Evolutionary conservation across 2,888 invertebrate genomes (phyloP), one percentile per base, ranked within the genome.

Genomic region (Erebia ligea): DNA sequence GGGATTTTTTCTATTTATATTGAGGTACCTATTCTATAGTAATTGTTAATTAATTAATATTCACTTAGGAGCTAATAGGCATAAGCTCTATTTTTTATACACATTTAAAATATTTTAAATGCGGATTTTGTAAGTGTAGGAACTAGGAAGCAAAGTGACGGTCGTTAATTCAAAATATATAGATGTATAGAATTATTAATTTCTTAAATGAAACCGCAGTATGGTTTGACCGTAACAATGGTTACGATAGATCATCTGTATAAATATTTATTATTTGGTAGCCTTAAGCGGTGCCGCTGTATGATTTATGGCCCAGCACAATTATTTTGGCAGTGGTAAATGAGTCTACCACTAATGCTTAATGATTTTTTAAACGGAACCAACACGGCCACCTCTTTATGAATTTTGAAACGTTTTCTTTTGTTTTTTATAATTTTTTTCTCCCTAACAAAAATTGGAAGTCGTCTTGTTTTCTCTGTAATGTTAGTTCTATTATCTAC

Each of bases 221-320:
- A 75, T 69, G 75, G 75, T 75, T 70, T 76, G 78, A 77, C 80
- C 81, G 82, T 82, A 84, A 79, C 79, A 76, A 81, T 25, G 79
- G 79, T 76, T 69, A 75, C 79, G 78, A 82, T 81, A 76, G 76
- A 82, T 81, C 76, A 78, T 78, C 71, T 58, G 77, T 76, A 81
- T 88, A 81, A 84, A 86, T 87, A 87, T 87, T 86, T 81, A 88
- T 85, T 78, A 82, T 72, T 78, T 48, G 17, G 72, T 74, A 77
- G 76, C 76, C 81, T 80, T 76, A 79, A 80, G 76, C 75, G 80
- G 79, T 77, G 75, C 76, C 78, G 79, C 74, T 72, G 69, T 77
- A 15, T 48, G 80, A 80, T 80, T 83, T 82, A 83, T 84, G 81
- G 78, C 77, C 81, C 73, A 74, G 73, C 73, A 76, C 66, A 75